These are phyloP conservation scores for Teleogryllus occipitalis DNA, from an alignment of 1,140 invertebrate genomes.

Conservation along the genomic window DNA sequence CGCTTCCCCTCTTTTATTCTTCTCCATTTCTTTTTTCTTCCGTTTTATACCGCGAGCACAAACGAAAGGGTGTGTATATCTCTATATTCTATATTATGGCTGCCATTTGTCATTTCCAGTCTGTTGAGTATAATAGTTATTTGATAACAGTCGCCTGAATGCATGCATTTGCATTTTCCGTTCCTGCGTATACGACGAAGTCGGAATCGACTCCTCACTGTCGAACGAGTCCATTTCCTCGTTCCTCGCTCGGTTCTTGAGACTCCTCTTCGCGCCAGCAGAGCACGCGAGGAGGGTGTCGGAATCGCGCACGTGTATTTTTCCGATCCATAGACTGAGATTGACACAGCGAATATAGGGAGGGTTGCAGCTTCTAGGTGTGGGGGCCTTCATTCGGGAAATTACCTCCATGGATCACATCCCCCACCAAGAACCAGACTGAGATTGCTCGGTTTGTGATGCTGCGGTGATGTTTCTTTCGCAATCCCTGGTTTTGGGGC, in stretches of 20 bases:
- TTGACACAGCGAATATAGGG: too few species aligned
- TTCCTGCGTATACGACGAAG: neutral
- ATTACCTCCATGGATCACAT: too few species aligned
- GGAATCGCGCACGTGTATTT: neutral
- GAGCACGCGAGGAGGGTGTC: too few species aligned
- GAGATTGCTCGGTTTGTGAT: too few species aligned
- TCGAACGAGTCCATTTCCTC: neutral
- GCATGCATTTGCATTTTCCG: neutral
- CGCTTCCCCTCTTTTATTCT: neutral
- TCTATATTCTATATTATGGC: neutral
- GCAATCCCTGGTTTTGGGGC: too few species aligned
- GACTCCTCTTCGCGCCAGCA: too few species aligned
- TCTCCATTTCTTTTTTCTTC: neutral
- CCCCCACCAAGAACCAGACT: too few species aligned
- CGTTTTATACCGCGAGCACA: neutral
- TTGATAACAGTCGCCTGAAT: neutral
- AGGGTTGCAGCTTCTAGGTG: too few species aligned
- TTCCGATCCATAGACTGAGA: neutral
- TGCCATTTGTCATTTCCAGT: slow-evolving; percentile 1
- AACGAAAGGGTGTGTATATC: neutral
- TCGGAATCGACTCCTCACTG: neutral
- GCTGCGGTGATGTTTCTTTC: too few species aligned
- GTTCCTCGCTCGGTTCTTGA: neutral
- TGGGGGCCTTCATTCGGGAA: too few species aligned
- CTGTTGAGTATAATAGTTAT: neutral